Evolutionary conservation across 2,113 vertebrate species (phyloP).

Genomic region (Willisornis vidua): DNA sequence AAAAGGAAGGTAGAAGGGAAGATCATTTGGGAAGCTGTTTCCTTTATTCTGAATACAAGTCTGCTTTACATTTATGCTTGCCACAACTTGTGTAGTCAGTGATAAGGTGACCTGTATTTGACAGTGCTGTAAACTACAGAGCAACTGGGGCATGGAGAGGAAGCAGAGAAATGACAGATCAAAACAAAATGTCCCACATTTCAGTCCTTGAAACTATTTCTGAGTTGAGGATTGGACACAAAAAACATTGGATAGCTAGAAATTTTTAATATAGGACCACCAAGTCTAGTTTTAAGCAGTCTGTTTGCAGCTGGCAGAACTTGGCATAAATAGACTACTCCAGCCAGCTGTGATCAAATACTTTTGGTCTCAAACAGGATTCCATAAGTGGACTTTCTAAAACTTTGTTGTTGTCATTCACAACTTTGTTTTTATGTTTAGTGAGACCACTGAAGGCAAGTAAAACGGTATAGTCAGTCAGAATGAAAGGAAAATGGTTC

Average conservation of each 20-base stretch:
- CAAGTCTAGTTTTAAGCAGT: background rate
- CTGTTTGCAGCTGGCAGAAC: background rate
- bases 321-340: background rate
- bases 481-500: background rate
- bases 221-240: background rate
- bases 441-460: background rate
- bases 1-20: background rate
- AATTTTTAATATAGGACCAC: background rate
- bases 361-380: background rate
- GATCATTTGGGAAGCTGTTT: background rate
- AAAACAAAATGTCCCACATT: background rate
- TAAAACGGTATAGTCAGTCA: background rate
- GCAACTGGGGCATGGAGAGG: background rate
- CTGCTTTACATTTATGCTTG: background rate
- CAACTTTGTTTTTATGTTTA: background rate
- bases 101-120: background rate
- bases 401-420: background rate
- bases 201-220: background rate
- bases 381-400: background rate
- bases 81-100: background rate
- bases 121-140: background rate
- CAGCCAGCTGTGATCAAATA: background rate
- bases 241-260: background rate
- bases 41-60: background rate
- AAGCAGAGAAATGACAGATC: background rate